These are phyloP conservation scores for Sternotherus odoratus DNA, from an alignment of 2,797 vertebrate genomes.

Conservation along the genomic window DNA sequence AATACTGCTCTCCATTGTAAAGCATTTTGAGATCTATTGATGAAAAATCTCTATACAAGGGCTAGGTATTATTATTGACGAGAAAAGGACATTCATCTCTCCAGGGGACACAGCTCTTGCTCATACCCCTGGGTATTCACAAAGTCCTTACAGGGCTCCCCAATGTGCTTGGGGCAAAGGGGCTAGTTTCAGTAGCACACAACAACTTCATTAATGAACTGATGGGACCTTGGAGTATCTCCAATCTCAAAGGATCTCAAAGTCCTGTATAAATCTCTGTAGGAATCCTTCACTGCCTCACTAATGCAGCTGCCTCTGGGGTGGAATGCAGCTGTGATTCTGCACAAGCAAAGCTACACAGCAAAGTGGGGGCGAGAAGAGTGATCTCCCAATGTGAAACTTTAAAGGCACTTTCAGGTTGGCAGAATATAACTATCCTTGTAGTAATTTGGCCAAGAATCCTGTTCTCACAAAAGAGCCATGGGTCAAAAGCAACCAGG, in stretches of 20 bases:
- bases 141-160: background rate
- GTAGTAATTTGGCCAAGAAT: background rate
- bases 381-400: background rate
- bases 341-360: background rate
- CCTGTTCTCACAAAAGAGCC: background rate
- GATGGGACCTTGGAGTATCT: background rate
- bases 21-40: background rate
- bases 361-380: background rate
- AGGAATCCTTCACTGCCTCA: background rate
- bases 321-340: no score
- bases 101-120: no score
- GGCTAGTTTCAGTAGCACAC: background rate
- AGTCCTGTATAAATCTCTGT: rapidly evolving
- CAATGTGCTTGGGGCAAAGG: background rate
- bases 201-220: background rate
- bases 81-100: background rate
- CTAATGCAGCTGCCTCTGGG: background rate
- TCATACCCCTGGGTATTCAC: background rate
- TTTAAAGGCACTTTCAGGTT: background rate
- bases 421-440: background rate
- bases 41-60: background rate
- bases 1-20: background rate
- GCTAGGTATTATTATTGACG: background rate
- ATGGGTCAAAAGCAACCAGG: background rate
- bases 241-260: background rate